Evolutionary conservation across 2,113 vertebrate genomes (phyloP).

Genomic region (Catharus minimus): DNA sequence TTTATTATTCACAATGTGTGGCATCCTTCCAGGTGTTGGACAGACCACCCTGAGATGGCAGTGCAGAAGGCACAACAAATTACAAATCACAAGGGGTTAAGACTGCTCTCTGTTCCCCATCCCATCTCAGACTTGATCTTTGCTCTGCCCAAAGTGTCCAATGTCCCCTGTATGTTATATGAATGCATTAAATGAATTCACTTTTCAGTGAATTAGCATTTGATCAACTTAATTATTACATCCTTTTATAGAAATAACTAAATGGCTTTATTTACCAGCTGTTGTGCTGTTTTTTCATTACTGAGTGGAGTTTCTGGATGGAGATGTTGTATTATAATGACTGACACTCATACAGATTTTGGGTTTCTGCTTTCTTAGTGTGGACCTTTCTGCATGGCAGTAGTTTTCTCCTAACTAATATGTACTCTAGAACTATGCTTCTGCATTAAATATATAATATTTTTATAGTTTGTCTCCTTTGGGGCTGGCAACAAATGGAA

Average conservation of each 20-base stretch:
- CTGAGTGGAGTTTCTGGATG: neutral
- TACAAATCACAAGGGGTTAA: neutral
- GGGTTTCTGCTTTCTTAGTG: neutral
- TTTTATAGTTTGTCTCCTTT: neutral
- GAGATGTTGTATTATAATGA: accelerated
- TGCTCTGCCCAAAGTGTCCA: neutral
- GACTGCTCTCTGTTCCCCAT: neutral
- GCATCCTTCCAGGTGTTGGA: neutral
- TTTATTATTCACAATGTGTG: neutral
- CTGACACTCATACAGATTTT: neutral
- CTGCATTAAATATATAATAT: neutral
- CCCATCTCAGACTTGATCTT: neutral
- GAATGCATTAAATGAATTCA: neutral
- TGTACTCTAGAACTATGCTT: neutral
- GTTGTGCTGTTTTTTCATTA: neutral
- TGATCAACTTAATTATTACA: neutral
- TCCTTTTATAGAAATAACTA: neutral
- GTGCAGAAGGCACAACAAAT: neutral
- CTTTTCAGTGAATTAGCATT: neutral
- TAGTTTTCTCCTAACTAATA: neutral
- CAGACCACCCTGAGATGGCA: neutral
- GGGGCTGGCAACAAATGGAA: neutral
- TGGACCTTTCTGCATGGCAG: neutral
- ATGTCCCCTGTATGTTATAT: neutral
- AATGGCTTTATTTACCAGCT: neutral